These are phyloP conservation scores for Eolophus roseicapilla DNA, from an alignment of 2,113 vertebrate genomes.

Conservation along the genomic window DNA sequence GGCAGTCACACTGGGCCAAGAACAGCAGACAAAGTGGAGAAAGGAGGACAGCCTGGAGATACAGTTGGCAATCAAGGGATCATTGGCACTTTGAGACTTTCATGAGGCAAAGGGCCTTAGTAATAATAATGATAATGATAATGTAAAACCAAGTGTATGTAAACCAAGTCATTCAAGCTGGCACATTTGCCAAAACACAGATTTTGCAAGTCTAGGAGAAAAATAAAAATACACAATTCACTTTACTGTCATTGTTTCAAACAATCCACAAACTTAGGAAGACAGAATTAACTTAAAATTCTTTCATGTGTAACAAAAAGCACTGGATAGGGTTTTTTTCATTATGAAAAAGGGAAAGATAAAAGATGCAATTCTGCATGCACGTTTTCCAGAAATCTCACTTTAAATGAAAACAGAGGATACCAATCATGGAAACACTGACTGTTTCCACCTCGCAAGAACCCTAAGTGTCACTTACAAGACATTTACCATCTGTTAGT, in stretches of 20 bases:
- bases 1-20: background rate
- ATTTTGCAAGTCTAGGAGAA: background rate
- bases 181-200: background rate
- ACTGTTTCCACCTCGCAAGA: background rate
- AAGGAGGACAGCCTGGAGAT: background rate
- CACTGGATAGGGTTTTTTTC: background rate
- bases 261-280: background rate
- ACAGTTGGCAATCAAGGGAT: background rate
- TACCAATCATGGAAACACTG: background rate
- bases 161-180: background rate
- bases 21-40: background rate
- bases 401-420: background rate
- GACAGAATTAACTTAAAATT: background rate
- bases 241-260: background rate
- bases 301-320: background rate
- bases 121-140: background rate
- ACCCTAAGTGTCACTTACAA: background rate
- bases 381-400: background rate
- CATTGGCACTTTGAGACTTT: background rate
- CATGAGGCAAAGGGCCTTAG: background rate
- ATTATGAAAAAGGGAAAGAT: background rate
- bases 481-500: background rate
- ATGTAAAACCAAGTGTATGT: background rate
- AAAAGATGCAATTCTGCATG: background rate
- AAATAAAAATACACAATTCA: background rate